Base-by-base conservation (phyloP, 1,140 invertebrate genomes). In the Drosophila triauraria region DNA sequence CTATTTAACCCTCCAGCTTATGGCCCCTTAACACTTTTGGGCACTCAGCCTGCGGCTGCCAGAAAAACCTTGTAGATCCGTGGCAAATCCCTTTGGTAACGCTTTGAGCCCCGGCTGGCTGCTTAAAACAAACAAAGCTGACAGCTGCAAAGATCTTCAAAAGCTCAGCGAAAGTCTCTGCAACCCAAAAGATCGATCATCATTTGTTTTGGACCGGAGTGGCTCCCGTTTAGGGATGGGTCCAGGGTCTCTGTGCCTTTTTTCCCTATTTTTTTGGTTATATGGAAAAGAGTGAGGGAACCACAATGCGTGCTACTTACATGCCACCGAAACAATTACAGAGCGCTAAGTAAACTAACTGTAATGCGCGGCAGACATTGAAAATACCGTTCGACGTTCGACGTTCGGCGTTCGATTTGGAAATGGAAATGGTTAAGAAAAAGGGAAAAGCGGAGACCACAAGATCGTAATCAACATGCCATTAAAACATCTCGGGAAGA, bases 401-500 rank as follows among this genome's bases (percentile, higher is more conserved):
- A 43, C 20, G 20, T 74, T 82, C 56, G 50, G 47, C 62, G 71
- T 40, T 53, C 42, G 56, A 43, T 60, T 43, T 35, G 32, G 44
- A 54, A 59, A 75, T 42, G 53, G 53, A 75, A 85, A 80, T 32
- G 32, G 30, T 6, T 8, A 68, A 51, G 74, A 69, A 82, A 86
- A 75, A 86, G 68, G 72, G 78, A 85, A 85, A 85, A 82, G 53
- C 46, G 50, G 47, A 78, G 80, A 91, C 87, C 87, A 83, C 87
- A 91, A 91, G 86, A 91, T 91, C 82, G 87, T 91, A 91, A 91
- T 91, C 86, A 91, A 87, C 82, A 87, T 91, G 80, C 87, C 87
- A 91, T 91, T 91, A 91, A 91, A 87, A 75, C 83, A 91, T 83
- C 87, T 91, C 80, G 82, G 60, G 74, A 80, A 90, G 80, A 83